phyloP scores from a whole-genome alignment of 2,888 invertebrate genomes.

The Dermolepida albohirtum region DNA sequence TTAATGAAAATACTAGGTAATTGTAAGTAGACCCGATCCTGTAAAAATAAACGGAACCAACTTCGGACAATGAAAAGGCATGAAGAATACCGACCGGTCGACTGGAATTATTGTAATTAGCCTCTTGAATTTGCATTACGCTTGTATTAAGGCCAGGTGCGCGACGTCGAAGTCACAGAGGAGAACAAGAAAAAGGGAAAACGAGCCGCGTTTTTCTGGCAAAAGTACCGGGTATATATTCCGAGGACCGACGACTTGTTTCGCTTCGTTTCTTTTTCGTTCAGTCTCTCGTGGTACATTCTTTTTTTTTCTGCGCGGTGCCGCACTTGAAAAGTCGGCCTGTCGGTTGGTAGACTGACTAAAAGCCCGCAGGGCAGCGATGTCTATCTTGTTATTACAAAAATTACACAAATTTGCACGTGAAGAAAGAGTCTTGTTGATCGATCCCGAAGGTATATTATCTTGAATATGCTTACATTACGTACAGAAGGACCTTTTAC shows the following conservation, averaged over 20 bases:
- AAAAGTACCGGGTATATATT: conserved; percentile 17
- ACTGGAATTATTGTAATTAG: conserved; percentile 42
- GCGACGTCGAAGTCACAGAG: conserved; percentile 11
- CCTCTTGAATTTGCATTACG: conserved; percentile 37
- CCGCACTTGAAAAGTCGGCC: conserved; percentile 13
- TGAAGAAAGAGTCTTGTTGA: conserved; percentile 32
- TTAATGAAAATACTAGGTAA: too few species aligned
- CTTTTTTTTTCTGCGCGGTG: conserved; percentile 5
- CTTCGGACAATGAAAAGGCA: not conserved
- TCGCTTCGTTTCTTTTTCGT: conserved; percentile 18
- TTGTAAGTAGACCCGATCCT: too few species aligned
- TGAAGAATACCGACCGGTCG: conserved; percentile 1
- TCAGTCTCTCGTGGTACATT: not conserved
- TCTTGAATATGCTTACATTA: conserved; percentile 9
- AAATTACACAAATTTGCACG: conserved; percentile 42
- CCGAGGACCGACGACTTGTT: not conserved
- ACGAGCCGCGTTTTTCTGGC: conserved; percentile 14
- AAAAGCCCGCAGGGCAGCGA: conserved; percentile 30
- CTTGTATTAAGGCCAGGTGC: conserved; percentile 37
- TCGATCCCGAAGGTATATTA: conserved; percentile 28
- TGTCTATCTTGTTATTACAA: conserved; percentile 40
- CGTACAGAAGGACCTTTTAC: not conserved
- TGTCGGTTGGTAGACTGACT: conserved; percentile 21
- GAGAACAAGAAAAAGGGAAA: not conserved
- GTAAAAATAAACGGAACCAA: too few species aligned